Percentiles rank a stretch among this genome's conserved stretches.
Conservation (phyloP, 2,797 vertebrate species). For the Alosa sapidissima region DNA sequence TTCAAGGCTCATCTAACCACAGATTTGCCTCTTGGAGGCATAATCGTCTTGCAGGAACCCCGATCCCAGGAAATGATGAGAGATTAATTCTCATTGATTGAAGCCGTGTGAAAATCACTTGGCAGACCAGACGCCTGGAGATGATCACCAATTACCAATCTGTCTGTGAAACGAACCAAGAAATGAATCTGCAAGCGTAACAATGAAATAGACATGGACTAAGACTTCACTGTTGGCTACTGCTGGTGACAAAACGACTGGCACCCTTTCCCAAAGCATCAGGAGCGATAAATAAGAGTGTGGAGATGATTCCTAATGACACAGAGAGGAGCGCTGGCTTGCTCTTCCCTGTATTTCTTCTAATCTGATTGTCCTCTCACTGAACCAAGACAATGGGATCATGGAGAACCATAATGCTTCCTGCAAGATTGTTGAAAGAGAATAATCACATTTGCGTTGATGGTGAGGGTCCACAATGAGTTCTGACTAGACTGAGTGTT, state of each 20-base stretch:
- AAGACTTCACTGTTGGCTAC: background rate
- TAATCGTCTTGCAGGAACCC: background rate
- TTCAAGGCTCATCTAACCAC: background rate
- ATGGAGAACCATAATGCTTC: conserved; percentile 41
- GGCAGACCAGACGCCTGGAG: conserved; percentile 41
- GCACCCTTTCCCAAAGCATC: conserved; percentile 31
- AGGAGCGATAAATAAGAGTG: background rate
- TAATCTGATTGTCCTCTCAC: conserved; percentile 42
- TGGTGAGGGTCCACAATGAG: background rate
- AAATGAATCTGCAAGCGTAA: conserved; percentile 24
- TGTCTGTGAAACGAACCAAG: conserved; percentile 47
- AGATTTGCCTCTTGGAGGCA: conserved; percentile 17
- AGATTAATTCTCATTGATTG: conserved; percentile 32
- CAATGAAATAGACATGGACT: background rate
- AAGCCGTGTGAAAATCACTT: conserved; percentile 41
- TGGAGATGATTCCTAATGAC: conserved; percentile 6
- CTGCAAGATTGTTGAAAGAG: conserved; percentile 53
- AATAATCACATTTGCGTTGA: conserved; percentile 33
- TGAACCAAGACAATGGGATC: conserved; percentile 37
- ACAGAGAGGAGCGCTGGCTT: background rate
- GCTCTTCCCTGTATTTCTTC: conserved; percentile 14
- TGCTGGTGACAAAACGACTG: background rate
- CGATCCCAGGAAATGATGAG: background rate
- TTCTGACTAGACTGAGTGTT: background rate
- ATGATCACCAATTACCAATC: conserved; percentile 45